Evolutionary conservation across 2,888 invertebrate genomes (phyloP), one percentile per base, ranked within the genome.

Genomic region (Cheilosia variabilis): DNA sequence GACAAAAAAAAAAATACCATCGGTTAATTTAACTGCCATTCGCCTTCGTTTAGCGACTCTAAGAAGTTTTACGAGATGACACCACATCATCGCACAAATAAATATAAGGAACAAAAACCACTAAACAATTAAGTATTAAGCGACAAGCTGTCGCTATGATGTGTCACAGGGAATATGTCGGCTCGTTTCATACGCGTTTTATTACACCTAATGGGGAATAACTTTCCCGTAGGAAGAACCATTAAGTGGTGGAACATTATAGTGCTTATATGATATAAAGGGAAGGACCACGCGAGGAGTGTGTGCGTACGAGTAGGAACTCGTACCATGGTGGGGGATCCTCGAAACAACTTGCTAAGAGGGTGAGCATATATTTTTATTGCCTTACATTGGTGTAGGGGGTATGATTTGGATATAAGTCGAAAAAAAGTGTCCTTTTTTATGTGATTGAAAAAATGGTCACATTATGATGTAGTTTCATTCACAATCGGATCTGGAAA

Each of bases 161-260:
- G 31, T 37, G 72, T 52, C 78, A 57, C 79, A 75, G 41, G 10
- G 62, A 71, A 71, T 78, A 37, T 31, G 78, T 63, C 37, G 66
- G 75, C 75, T 65, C 73, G 71, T 79, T 76, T 62, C 79, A 43
- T 84, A 65, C 79, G 43, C 75, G 71, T 79, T 76, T 84, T 79
- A 76, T 71, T 75, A 65, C 69, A 69, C 65, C 79, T 75, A 84
- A 75, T 75, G 69, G 75, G 75, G 71, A 75, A 71, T 84, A 79
- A 84, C 75, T 84, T 79, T 76, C 60, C 71, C 71, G 71, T 50
- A 60, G 63, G 72, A 79, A 66, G 79, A 79, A 79, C 71, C 75
- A 71, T 76, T 76, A 69, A 71, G 69, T 71, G 60, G 66, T 66
- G 66, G 62, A 80, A 76, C 75, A 34, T 84, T 71, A 31, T 9